A percentile compares a stretch with the other conserved stretches of the same genome.
Conservation (phyloP, 2,797 vertebrate genomes). For the Chloroceryle amazona region DNA sequence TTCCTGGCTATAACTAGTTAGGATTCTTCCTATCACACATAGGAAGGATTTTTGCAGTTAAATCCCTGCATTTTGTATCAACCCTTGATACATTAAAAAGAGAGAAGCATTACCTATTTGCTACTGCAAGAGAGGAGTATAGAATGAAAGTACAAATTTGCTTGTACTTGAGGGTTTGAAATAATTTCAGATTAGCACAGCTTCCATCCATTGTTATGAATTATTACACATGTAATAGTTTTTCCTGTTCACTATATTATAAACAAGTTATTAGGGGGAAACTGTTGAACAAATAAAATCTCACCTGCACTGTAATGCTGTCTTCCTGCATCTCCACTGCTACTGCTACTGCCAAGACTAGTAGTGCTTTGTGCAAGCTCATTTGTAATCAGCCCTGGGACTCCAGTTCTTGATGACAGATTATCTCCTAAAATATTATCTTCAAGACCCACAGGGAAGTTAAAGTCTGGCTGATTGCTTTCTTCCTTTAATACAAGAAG, state of each 20-base stretch:
- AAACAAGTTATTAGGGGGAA: neutral
- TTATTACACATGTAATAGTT: neutral
- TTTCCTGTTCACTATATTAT: neutral
- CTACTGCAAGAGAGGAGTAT: neutral
- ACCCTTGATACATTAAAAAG: neutral
- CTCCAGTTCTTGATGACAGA: constrained; percentile 69
- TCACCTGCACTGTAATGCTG: constrained; percentile 85
- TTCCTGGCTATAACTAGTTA: neutral
- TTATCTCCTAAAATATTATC: constrained; percentile 87
- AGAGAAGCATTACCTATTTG: neutral
- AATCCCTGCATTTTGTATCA: neutral
- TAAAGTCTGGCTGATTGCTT: constrained; percentile 75
- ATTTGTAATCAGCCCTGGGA: constrained; percentile 84
- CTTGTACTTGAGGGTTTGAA: neutral
- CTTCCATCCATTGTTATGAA: neutral
- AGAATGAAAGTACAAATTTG: neutral
- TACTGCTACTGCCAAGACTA: constrained; percentile 93
- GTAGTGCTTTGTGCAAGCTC: constrained; percentile 92
- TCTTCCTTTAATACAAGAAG: constrained; percentile 87
- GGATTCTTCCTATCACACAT: neutral
- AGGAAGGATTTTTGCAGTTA: neutral
- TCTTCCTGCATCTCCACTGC: constrained; percentile 90
- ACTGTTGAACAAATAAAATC: neutral
- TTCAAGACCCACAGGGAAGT: constrained; percentile 89
- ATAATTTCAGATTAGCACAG: neutral